Evolutionary conservation across 2,888 invertebrate species (phyloP).

Genomic region (Cancer borealis): DNA sequence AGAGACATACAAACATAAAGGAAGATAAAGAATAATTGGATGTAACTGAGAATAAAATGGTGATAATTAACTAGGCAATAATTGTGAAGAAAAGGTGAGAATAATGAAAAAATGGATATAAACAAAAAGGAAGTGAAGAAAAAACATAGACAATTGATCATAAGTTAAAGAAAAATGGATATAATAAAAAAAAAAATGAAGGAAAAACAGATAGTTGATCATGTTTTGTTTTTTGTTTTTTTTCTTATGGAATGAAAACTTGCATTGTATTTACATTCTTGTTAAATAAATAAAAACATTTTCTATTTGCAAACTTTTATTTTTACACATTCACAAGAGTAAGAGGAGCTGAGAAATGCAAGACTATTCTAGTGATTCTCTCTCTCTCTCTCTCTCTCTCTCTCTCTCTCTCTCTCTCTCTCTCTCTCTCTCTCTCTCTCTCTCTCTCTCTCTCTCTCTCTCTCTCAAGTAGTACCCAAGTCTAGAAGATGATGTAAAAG

Average conservation of each 20-base stretch:
- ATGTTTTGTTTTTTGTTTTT: no score
- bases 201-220: no score
- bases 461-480: neutral
- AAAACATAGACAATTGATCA: no score
- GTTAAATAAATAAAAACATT: neutral
- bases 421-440: constrained; percentile 40
- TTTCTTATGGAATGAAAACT: no score
- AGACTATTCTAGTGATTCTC: neutral
- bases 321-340: neutral
- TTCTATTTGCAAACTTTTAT: neutral
- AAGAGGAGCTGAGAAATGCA: neutral
- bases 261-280: no score
- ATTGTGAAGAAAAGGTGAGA: neutral
- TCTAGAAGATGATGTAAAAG: neutral
- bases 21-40: no score
- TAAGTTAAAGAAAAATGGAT: no score
- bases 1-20: neutral
- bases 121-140: neutral
- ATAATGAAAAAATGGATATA: neutral
- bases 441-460: constrained; percentile 16
- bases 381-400: constrained; percentile 39
- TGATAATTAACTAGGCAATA: no score
- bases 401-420: constrained; percentile 41
- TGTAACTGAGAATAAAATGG: no score
- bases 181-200: no score